Base-by-base conservation (phyloP, 2,113 vertebrate genomes). In the Gambusia holbrooki region DNA sequence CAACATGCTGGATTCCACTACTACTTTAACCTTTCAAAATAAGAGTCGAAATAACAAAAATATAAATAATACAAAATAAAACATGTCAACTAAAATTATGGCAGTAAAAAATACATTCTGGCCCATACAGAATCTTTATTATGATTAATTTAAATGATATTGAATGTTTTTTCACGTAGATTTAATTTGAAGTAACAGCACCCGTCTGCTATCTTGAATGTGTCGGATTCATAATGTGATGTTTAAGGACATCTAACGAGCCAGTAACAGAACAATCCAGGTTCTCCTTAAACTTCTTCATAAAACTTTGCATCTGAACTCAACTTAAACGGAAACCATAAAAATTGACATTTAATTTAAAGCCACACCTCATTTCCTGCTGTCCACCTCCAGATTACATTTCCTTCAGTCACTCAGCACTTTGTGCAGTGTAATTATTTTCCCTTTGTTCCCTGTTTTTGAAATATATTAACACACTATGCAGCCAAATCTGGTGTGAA, bases 401-500 rank as follows among this genome's bases (percentile, higher is more conserved):
- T 67, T 48, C 30, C 33, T 73, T 76, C 65, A 75, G 51, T 82
- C 73, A 60, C 62, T 71, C 76, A 72, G 79, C 58, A 61, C n/a
- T 71, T 66, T 77, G 29, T 35, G 51, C 30, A 40, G 15, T 60
- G 28, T 81, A 82, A 84, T 83, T 84, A 84, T 9, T 30, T 64
- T 78, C 66, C 62, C 3, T 51, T 76, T 77, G 77, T 66, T 66
- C 64, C 67, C 7, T 71, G 0, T 64, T 82, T 77, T 64, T 66
- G 27, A 64, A 64, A 75, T 29, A 64, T 69, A 79, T 32, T 45
- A 80, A 80, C 40, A 69, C 17, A 60, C n/a, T 37, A 68, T 32
- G 33, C 73, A 42, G 69, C 77, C 74, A 79, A 83, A 74, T 79
- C 58, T 69, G 66, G 76, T 48, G 73, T 83, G 77, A 83, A 84